Percentiles rank a stretch among this genome's conserved stretches.
These are phyloP conservation scores for Pyrocoelia pectoralis DNA, from an alignment of 2,888 invertebrate species.

Conservation along the genomic window DNA sequence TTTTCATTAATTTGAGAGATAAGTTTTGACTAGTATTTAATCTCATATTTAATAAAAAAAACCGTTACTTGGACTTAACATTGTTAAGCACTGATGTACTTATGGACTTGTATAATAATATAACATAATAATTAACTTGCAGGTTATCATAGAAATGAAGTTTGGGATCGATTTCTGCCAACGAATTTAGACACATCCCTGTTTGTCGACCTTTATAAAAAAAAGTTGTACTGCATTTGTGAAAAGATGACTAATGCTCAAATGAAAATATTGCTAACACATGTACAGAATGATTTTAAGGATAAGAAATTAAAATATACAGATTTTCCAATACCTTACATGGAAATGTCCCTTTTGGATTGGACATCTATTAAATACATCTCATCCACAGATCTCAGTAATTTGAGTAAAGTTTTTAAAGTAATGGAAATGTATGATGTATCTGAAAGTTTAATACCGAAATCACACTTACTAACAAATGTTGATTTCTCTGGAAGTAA, in stretches of 20 bases:
- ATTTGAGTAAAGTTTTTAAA: constrained; percentile 47
- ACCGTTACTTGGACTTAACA: too few relatives aligned
- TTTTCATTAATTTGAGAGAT: too few relatives aligned
- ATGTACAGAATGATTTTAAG: constrained; percentile 41
- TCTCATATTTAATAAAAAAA: too few relatives aligned
- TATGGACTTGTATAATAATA: too few relatives aligned
- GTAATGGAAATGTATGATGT: constrained; percentile 41
- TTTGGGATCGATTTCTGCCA: constrained; percentile 44
- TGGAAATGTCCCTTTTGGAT: constrained; percentile 53
- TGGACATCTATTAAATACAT: constrained; percentile 49
- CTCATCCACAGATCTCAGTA: constrained; percentile 41
- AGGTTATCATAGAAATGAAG: constrained; percentile 43
- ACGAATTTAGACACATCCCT: constrained; percentile 44
- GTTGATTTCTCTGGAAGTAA: background rate
- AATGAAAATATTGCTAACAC: constrained; percentile 45
- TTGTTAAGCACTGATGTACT: too few relatives aligned
- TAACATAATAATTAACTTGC: constrained; percentile 16
- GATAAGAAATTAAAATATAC: constrained; percentile 37
- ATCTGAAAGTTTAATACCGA: constrained; percentile 5
- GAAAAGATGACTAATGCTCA: constrained; percentile 56
- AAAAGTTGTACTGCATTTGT: constrained; percentile 59
- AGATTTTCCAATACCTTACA: constrained; percentile 39
- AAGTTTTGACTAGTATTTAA: too few relatives aligned
- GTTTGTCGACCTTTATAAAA: constrained; percentile 59
- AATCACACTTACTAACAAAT: background rate